Conservation (phyloP, 2,113 vertebrate species). For the Lonchura striata region DNA sequence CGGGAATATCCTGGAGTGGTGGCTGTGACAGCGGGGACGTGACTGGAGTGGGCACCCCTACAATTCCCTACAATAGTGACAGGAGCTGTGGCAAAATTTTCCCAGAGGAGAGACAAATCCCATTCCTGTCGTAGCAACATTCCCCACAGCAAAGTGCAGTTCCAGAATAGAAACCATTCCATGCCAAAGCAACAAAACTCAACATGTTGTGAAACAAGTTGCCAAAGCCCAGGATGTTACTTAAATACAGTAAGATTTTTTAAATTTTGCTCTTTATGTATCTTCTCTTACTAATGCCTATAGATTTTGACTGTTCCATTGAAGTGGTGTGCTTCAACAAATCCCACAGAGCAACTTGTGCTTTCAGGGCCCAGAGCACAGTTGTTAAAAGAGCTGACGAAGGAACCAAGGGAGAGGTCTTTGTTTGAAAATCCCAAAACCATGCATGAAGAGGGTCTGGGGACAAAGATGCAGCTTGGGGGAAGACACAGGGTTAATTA, state of each 20-base stretch:
- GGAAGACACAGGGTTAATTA: not conserved
- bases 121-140: not conserved
- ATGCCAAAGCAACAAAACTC: not conserved
- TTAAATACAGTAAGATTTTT: rapidly evolving
- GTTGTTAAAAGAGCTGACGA: not conserved
- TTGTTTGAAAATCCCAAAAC: not conserved
- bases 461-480: not conserved
- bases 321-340: not conserved
- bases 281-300: not conserved
- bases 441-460: rapidly evolving
- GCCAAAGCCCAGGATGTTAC: not conserved
- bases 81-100: not conserved
- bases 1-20: rapidly evolving
- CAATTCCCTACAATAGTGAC: rapidly evolving
- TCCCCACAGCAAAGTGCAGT: too few relatives aligned
- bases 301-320: not conserved
- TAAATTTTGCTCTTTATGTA: not conserved
- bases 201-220: not conserved
- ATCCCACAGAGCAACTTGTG: not conserved
- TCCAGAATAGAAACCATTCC: not conserved
- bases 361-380: not conserved
- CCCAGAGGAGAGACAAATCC: not conserved
- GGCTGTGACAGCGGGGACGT: not conserved
- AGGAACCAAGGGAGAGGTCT: not conserved
- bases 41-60: rapidly evolving